phyloP scores from a whole-genome alignment of 1,140 invertebrate species.

The Drosophila micromelanica region DNA sequence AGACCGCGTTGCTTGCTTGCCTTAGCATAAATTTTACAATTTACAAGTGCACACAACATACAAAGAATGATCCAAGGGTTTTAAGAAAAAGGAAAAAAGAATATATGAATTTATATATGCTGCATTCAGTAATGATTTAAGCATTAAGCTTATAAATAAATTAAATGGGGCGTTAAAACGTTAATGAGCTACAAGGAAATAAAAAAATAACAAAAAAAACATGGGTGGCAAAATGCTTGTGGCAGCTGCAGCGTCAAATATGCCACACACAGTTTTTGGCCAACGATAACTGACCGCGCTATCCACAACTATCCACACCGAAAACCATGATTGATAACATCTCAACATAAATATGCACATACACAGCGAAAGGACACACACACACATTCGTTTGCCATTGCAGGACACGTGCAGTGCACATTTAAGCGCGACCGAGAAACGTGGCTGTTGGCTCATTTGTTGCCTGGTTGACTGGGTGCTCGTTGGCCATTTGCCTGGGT shows the following conservation, averaged over 20 bases:
- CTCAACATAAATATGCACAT: conserved; percentile 59
- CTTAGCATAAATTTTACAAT: conserved; percentile 5
- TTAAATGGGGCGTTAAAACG: conserved; percentile 68
- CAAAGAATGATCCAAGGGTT: not conserved
- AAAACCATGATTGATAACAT: conserved; percentile 81
- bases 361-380: conserved; percentile 17
- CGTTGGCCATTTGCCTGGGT: conserved; percentile 7
- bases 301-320: conserved; percentile 79
- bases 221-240: conserved; percentile 4
- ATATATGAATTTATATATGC: conserved; percentile 1
- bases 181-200: conserved; percentile 54
- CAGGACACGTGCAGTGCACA: conserved; percentile 37
- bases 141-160: conserved; percentile 47
- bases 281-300: conserved; percentile 64
- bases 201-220: not conserved
- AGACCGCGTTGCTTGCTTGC: conserved; percentile 1
- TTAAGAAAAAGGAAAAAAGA: not conserved
- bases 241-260: conserved; percentile 45
- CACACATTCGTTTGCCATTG: conserved; percentile 6
- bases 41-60: conserved; percentile 9
- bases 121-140: not conserved
- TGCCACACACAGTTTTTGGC: conserved; percentile 52
- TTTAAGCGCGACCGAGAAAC: conserved; percentile 41
- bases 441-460: conserved; percentile 12
- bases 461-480: not conserved